Base-by-base conservation (phyloP, 2,888 invertebrate genomes). In the Nomada fabriciana region DNA sequence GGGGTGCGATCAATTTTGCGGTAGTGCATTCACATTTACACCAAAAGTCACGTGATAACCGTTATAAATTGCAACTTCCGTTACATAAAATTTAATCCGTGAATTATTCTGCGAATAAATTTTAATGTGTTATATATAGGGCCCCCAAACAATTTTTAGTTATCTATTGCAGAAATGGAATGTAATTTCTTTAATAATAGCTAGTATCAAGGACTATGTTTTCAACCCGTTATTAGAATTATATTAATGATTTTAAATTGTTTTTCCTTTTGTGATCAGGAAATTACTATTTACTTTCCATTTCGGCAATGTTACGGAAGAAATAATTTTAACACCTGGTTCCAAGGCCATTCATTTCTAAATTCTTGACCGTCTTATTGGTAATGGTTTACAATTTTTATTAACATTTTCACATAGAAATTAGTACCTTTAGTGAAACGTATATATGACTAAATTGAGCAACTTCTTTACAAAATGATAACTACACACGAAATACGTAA, bases 1-100 rank as follows among this genome's bases (percentile, higher is more conserved):
- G 20, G 18, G 10, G 29, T 36, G 23, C 15, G 36, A 75, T 68
- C 25, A 68, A 65, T 53, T 75, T 11, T 47, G 15, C 5, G 5
- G 2, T 15, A 29, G 13, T 25, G 23, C 13, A 50, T 42, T 60
- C 2, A 4, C 1, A 36, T 55, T 69, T 9, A 15, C 13, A 63
- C 5, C 0, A n/a, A 47, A 43, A 9, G 11, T 64, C 29, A 20
- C 9, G 15, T 42, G 1, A 61, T n/a, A 2, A 2, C 4, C 4
- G 0, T 0, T 36, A 42, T 15, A 2, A 11, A 2, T 43, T 68
- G 15, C 4, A 20, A 36, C 15, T 70, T 60, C 20, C 3, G 0
- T 5, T 23, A 15, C 23, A 18, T 5, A 15, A 60, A 20, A 36
- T 36, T 36, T 1, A 9, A 20, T 13, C 2, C 4, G 15, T 13